Evolutionary conservation across 2,888 invertebrate genomes (phyloP).

Genomic region (Polymixis lichenea): DNA sequence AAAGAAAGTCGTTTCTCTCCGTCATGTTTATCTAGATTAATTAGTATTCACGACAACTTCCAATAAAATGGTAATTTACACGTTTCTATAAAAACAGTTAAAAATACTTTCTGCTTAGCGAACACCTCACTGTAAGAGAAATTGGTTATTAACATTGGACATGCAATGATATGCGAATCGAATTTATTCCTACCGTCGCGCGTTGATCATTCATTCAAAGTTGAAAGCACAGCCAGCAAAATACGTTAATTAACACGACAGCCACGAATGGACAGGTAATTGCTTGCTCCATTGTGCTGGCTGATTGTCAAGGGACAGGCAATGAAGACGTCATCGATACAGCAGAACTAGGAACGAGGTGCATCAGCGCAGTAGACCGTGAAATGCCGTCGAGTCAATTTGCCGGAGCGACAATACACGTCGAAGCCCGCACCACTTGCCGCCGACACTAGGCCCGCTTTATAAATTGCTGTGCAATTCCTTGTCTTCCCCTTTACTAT

Average conservation of each 20-base stretch:
- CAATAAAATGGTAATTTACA: constrained; percentile 5
- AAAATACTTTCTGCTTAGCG: constrained; percentile 30
- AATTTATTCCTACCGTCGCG: constrained; percentile 6
- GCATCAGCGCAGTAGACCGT: constrained; percentile 84
- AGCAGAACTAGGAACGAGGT: constrained; percentile 76
- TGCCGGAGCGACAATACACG: constrained; percentile 81
- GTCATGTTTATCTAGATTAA: constrained; percentile 29
- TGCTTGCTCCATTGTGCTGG: constrained; percentile 63
- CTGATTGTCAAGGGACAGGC: constrained; percentile 66
- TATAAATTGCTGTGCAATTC: constrained; percentile 82
- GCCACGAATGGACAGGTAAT: constrained; percentile 56
- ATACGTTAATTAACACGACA: constrained; percentile 50
- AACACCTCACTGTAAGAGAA: neutral
- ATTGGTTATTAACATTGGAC: constrained; percentile 16
- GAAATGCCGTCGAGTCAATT: constrained; percentile 86
- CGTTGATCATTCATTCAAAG: constrained; percentile 26
- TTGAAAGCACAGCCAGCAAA: constrained; percentile 28
- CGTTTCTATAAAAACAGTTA: constrained; percentile 1
- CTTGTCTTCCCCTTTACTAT: constrained; percentile 75
- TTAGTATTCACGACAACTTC: constrained; percentile 25
- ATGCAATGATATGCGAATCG: constrained; percentile 21
- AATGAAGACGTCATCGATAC: constrained; percentile 77
- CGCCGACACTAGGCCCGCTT: constrained; percentile 77
- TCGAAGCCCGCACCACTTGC: constrained; percentile 69
- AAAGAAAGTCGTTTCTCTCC: constrained; percentile 43